phyloP scores from a whole-genome alignment of 2,888 invertebrate genomes.

The Myopa testacea region DNA sequence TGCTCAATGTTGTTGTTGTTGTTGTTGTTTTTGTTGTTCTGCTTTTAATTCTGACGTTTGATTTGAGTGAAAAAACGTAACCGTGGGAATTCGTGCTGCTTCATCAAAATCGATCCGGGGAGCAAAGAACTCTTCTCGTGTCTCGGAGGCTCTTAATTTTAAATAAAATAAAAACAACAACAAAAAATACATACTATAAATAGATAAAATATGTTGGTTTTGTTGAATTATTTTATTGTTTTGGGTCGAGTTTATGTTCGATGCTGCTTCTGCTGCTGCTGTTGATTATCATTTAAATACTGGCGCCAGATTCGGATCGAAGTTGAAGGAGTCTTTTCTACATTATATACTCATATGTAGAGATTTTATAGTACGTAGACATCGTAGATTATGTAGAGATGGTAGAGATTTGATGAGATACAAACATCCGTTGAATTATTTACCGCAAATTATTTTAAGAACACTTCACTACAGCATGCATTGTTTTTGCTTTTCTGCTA shows the following conservation, averaged over 20 bases:
- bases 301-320: too few relatives aligned
- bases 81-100: conserved; percentile 24
- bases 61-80: conserved; percentile 24
- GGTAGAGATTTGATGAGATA: too few relatives aligned
- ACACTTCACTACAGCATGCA: too few relatives aligned
- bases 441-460: too few relatives aligned
- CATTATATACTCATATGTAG: too few relatives aligned
- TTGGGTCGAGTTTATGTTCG: neutral
- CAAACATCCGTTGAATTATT: too few relatives aligned
- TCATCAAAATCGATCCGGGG: neutral
- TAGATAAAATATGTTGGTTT: neutral
- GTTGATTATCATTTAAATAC: neutral
- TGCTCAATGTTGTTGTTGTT: neutral
- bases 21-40: neutral
- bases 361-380: too few relatives aligned
- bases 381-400: too few relatives aligned
- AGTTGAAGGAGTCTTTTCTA: too few relatives aligned
- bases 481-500: too few relatives aligned
- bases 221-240: neutral
- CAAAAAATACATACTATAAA: neutral
- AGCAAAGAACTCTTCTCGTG: neutral
- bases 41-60: conserved; percentile 30
- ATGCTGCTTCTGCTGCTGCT: neutral
- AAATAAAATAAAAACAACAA: neutral
- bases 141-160: neutral